Evolutionary conservation across 2,888 invertebrate genomes (phyloP), one percentile per base, ranked within the genome.

Genomic region (Villa cingulata): DNA sequence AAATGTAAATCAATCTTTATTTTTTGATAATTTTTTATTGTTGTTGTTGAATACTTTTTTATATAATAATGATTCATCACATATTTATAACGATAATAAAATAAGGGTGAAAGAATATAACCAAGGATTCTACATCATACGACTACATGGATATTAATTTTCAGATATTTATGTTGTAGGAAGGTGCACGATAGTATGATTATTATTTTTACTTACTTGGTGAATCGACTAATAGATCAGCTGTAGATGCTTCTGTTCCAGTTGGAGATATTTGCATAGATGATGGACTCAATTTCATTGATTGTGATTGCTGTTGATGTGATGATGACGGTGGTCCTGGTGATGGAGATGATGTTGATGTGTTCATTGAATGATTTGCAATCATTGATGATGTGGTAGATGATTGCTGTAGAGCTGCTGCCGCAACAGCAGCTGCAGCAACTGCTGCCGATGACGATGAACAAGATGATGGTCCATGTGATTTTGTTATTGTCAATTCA

Each of bases 401-500:
- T 55, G 55, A 12, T 53, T 53, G 19, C 48, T 40, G 37, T 36
- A 43, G 29, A 48, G 52, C 15, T 45, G 54, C 45, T 51, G 49
- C 44, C 44, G 48, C 39, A 46, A 63, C 41, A 57, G 63, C 61
- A 34, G 65, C 63, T 44, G 58, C 55, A 27, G 62, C 59, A 18
- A 58, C 52, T 45, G 61, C 57, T 41, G 62, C 56, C 29, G 62
- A 59, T 50, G 60, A 59, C 6, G 46, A 14, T 27, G 46, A 46
- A 18, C 19, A 41, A 18, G 27, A 50, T 45, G 63, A 66, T 41
- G 75, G 74, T 46, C 77, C 78, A 59, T 81, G 78, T 37, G 84
- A 82, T 57, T 86, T 85, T 52, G 85, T 85, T 61, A 87, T 86
- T 49, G 85, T 86, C 55, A 87, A 77, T 71, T 88, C 87, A 32